Evolutionary conservation across 2,113 vertebrate genomes (phyloP).

Genomic region (Vulpes vulpes): DNA sequence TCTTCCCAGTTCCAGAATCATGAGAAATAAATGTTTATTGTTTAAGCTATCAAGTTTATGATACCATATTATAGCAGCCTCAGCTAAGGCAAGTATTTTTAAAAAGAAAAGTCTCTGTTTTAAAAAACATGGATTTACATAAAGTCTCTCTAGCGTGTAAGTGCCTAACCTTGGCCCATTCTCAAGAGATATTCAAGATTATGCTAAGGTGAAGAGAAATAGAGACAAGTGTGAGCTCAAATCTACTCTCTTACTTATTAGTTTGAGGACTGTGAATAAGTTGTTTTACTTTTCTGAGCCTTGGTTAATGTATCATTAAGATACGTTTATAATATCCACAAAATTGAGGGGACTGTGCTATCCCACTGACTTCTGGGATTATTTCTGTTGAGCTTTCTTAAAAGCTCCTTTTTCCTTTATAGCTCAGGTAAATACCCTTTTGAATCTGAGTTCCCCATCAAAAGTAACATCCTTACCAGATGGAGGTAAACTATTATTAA

Average conservation of each 20-base stretch:
- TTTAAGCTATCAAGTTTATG: background rate
- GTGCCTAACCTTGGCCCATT: background rate
- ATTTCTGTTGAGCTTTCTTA: background rate
- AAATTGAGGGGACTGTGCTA: background rate
- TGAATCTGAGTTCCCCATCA: background rate
- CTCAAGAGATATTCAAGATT: background rate
- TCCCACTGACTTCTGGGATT: background rate
- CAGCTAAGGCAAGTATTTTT: background rate
- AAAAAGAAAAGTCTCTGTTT: background rate
- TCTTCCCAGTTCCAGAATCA: background rate
- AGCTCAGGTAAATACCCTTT: background rate
- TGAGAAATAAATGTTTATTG: background rate
- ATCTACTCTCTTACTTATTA: background rate
- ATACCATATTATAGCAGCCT: background rate
- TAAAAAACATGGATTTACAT: background rate
- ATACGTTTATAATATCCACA: background rate
- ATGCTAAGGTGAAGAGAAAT: background rate
- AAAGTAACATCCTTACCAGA: background rate
- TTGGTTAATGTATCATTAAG: background rate
- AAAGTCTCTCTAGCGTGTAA: background rate
- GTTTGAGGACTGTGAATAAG: background rate
- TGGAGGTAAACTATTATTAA: background rate
- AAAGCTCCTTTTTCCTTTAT: background rate
- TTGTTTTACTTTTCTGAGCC: background rate
- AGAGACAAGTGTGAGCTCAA: background rate